Conservation (phyloP, 2,888 invertebrate genomes). For the Parapristionchus giblindavisi region DNA sequence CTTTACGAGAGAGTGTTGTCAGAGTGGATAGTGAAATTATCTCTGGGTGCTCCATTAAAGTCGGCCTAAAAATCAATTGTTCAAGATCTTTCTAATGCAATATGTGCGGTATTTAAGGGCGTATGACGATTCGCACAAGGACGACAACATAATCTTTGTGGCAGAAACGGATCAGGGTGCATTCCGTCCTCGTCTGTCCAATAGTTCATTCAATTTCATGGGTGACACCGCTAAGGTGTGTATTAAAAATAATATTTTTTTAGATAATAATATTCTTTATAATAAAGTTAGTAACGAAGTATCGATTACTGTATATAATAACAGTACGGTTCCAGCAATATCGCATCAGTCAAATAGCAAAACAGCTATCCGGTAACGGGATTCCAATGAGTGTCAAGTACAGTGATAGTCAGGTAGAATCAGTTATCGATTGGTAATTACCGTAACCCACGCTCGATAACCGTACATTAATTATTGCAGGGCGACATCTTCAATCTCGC, state of each 20-base stretch:
- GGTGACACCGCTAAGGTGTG: constrained; percentile 25
- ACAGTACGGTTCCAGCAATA: constrained; percentile 16
- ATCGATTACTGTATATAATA: neutral
- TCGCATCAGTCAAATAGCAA: constrained; percentile 1
- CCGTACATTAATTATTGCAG: too few relatives aligned
- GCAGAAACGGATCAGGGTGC: constrained; percentile 37
- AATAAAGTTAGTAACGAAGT: too few relatives aligned
- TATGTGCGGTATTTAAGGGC: constrained; percentile 30
- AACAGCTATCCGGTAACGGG: neutral
- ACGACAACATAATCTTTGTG: constrained; percentile 31
- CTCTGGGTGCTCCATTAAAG: too few relatives aligned
- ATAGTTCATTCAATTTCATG: constrained; percentile 33
- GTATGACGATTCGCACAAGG: constrained; percentile 28
- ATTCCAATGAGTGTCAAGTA: constrained; percentile 31
- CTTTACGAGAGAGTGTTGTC: too few relatives aligned
- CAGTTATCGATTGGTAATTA: too few relatives aligned
- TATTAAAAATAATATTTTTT: neutral
- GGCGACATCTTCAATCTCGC: constrained; percentile 35
- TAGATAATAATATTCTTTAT: too few relatives aligned
- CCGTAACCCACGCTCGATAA: too few relatives aligned
- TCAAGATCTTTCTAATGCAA: too few relatives aligned
- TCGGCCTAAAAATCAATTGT: neutral
- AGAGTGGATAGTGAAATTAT: too few relatives aligned
- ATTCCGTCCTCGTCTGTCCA: constrained; percentile 29
- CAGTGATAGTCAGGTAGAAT: constrained; percentile 26